A percentile compares a stretch with the other conserved stretches of the same genome.
Evolutionary conservation across 2,888 invertebrate genomes (phyloP).

Genomic region (Trachelus tabidus): DNA sequence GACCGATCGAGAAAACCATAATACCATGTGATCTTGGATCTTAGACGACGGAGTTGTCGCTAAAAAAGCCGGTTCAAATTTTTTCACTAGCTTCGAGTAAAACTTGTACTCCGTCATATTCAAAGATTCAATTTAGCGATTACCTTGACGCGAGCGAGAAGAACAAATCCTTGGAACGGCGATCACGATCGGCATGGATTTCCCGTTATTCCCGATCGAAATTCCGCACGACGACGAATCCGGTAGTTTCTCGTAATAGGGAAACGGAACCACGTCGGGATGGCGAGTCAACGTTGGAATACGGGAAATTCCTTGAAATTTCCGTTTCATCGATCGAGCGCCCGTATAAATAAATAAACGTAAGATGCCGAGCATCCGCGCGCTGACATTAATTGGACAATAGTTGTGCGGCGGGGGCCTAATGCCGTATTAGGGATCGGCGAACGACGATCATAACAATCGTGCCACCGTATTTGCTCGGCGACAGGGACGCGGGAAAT

Average conservation of each 20-base stretch:
- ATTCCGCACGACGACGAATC: not conserved
- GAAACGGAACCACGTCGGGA: not conserved
- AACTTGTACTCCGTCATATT: not conserved
- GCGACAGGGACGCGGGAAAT: constrained; percentile 29
- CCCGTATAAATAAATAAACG: constrained; percentile 21
- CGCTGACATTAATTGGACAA: constrained; percentile 43
- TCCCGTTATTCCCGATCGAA: not conserved
- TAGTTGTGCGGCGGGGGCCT: constrained; percentile 20
- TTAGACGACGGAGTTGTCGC: not conserved
- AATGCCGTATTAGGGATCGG: constrained; percentile 18
- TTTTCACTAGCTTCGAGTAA: not conserved
- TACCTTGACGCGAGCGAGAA: not conserved
- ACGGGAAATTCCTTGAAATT: not conserved
- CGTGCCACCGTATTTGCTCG: constrained; percentile 26
- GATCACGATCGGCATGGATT: not conserved
- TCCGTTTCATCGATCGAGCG: constrained; percentile 1
- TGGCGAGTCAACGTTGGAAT: not conserved
- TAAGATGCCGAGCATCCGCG: constrained; percentile 15
- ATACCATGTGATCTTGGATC: not conserved
- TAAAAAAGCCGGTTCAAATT: not conserved
- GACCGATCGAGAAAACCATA: not conserved
- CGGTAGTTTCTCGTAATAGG: not conserved
- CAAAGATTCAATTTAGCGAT: not conserved
- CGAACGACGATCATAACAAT: constrained; percentile 31
- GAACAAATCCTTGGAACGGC: not conserved